Evolutionary conservation across 2,888 invertebrate species (phyloP), one percentile per base, ranked within the genome.

Genomic region (Buathra laborator): DNA sequence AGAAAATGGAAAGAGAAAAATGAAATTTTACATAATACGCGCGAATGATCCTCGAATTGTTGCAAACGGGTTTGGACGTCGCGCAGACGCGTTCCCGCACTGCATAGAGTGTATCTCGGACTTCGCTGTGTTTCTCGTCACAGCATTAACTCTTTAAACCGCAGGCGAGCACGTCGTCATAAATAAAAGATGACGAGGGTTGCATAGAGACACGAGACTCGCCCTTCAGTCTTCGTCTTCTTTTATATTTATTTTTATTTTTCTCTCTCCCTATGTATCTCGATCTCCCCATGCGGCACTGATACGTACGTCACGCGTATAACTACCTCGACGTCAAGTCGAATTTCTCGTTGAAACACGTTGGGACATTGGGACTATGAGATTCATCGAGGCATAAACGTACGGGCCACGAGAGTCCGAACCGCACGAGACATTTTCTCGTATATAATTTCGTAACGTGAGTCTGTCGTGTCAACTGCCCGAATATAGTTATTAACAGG

Each of bases 111-210:
- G 4, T 56, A 67, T 53, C 70, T 59, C 79, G 79, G 32, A 71
- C 81, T 67, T 43, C 67, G 67, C 75, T 83, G 77, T 81, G 76
- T 43, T 66, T 32, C 53, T 59, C 53, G 71, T 79, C 48, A 44
- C 71, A 75, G 74, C 83, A 85, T 86, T 79, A 83, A 85, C 85
- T 85, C 79, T 86, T 83, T 81, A 85, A 85, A 85, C 78, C 83
- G 53, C 81, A 70, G 37, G 53, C 62, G 43, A 29, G 44, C 48
- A 80, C 76, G 81, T 85, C 85, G 83, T 56, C 81, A 85, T 83
- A 78, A 85, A 86, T 85, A 86, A 85, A 83, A 83, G 74, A 85
- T 84, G 79, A 86, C 76, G 79, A 85, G 74, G 75, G 75, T 56
- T 74, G 46, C 51, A 71, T 80, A 51, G 53, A 75, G 32, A 62